Evolutionary conservation across 2,888 invertebrate species (phyloP).

Genomic region (Hyppa rectilinea): DNA sequence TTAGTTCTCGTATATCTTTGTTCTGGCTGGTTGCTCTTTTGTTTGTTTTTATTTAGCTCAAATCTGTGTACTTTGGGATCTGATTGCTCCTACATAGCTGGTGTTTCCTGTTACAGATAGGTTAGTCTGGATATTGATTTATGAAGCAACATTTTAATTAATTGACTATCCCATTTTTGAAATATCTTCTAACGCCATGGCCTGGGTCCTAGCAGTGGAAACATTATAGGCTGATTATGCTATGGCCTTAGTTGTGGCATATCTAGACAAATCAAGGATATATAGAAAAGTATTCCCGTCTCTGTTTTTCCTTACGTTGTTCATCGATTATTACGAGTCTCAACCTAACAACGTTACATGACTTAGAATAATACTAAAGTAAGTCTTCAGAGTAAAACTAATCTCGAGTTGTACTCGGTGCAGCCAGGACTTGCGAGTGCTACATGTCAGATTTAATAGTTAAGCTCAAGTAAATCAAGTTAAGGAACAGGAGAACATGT

Average conservation of each 20-base stretch:
- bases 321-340: not conserved
- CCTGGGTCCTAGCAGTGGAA: too few species aligned
- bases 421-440: slow-evolving; percentile 18
- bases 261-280: not conserved
- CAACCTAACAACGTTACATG: slow-evolving; percentile 13
- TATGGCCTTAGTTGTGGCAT: too few species aligned
- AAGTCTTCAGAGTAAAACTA: slow-evolving; percentile 32
- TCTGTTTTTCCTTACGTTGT: not conserved
- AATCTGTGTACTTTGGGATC: not conserved
- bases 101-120: too few species aligned
- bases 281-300: too few species aligned
- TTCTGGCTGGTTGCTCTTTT: slow-evolving; percentile 12
- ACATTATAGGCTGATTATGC: too few species aligned
- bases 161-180: not conserved
- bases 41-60: slow-evolving; percentile 11
- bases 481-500: slow-evolving; percentile 47
- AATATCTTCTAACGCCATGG: not conserved
- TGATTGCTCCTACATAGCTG: not conserved
- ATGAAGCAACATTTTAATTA: not conserved
- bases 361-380: slow-evolving; percentile 24
- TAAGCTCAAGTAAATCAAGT: slow-evolving; percentile 48
- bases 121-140: too few species aligned
- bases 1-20: slow-evolving; percentile 18
- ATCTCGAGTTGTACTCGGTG: slow-evolving; percentile 25
- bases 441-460: slow-evolving; percentile 57